Conservation (phyloP, 2,888 invertebrate species). For the Macrosiphum euphorbiae region DNA sequence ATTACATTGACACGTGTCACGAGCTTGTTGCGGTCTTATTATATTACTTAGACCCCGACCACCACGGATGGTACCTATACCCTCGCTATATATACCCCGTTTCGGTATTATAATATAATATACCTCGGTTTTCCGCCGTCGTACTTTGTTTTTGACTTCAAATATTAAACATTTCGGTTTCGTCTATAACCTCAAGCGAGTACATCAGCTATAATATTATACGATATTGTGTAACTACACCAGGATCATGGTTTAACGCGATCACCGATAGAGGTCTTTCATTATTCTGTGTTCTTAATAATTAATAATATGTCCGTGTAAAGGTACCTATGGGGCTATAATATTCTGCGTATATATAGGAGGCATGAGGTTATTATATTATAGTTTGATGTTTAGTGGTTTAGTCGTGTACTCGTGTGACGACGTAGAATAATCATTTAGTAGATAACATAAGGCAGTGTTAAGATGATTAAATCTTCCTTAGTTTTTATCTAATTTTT, state of each 20-base stretch:
- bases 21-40: background rate
- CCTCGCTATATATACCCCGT: background rate
- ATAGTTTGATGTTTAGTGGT: background rate
- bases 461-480: background rate
- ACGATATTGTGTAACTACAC: background rate
- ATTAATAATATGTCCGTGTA: background rate
- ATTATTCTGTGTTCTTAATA: background rate
- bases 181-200: background rate
- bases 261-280: background rate
- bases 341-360: background rate
- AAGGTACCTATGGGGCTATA: background rate
- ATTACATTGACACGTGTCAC: constrained; percentile 23
- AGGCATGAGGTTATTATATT: background rate
- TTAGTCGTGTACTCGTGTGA: background rate
- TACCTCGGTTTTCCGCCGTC: background rate
- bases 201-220: background rate
- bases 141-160: background rate
- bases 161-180: background rate
- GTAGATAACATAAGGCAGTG: background rate
- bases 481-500: background rate
- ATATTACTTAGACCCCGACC: background rate
- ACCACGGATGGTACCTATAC: background rate
- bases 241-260: background rate
- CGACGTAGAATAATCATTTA: background rate
- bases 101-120: background rate